Evolutionary conservation across 2,113 vertebrate genomes (phyloP), one percentile per base, ranked within the genome.

Genomic region (Ellobius talpinus): DNA sequence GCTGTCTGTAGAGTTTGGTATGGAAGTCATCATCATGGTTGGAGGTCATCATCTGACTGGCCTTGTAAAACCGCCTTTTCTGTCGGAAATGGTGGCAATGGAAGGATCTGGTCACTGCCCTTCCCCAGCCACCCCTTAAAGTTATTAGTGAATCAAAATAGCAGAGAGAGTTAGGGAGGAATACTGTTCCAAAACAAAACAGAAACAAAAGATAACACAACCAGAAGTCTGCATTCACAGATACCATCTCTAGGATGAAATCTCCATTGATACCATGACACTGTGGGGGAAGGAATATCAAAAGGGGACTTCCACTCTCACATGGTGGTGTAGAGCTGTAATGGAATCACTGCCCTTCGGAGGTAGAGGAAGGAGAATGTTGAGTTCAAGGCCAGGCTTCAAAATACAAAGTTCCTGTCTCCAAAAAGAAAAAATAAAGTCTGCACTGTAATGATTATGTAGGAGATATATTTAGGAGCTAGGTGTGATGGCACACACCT

Each of bases 1-100:
- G 3, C 1, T 79, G 21, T 52, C 58, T 61, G 47, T 58, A 89
- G 73, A 72, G 77, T 93, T 87, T 65, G 42, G 77, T 84, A 24
- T 31, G 47, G 65, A 95, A 90, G 77, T n/a, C n/a, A n/a, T n/a
- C n/a, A n/a, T n/a, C n/a, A n/a, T 95, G 58, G 12, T 93, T 87
- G 66, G 55, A 50, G n/a, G 12, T 91, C 39, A 93, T 87, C 36
- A 33, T 94, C 52, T 76, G 16, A 19, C 50, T 92, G 72, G 58
- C 8, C 33, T 88, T 96, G 68, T 79, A n/a, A 87, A 95, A 94
- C 42, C 63, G 26, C 3, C 47, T 58, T 84, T 91, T 7, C 19
- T 93, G 12, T 47, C 68, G 42, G 42, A 91, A 78, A 91, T 90
- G 12, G 24, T 79, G 8, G 31, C 94, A n/a, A 79, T 68, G n/a